Percentiles rank a stretch among this genome's conserved stretches.
These are phyloP conservation scores for Sparidentex hasta DNA, from an alignment of 2,797 vertebrate genomes.

Conservation along the genomic window DNA sequence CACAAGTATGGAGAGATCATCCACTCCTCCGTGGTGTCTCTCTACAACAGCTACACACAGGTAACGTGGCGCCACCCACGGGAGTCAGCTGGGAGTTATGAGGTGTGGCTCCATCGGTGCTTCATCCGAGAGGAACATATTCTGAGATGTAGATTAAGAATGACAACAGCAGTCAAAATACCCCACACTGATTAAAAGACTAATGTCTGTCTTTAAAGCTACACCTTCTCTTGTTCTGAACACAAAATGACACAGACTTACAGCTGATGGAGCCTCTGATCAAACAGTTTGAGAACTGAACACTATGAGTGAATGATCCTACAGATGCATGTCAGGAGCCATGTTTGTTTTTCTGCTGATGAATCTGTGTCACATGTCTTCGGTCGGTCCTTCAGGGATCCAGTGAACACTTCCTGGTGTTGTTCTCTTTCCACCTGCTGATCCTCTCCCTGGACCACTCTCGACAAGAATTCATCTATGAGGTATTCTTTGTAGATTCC, in stretches of 20 bases:
- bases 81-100: background rate
- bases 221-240: background rate
- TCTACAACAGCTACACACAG: slow-evolving; percentile 82
- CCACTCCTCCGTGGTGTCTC: slow-evolving; percentile 85
- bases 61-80: slow-evolving; percentile 61
- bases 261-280: background rate
- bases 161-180: background rate
- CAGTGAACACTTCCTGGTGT: slow-evolving; percentile 84
- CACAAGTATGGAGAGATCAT: slow-evolving; percentile 87
- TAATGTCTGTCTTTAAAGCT: background rate
- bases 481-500: slow-evolving; percentile 73
- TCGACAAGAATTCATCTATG: slow-evolving; percentile 83
- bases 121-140: background rate
- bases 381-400: slow-evolving; percentile 78
- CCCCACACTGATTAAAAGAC: background rate
- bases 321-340: too few relatives aligned
- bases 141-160: background rate
- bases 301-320: background rate
- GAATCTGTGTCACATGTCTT: background rate
- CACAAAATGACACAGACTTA: background rate
- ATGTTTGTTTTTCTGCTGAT: background rate
- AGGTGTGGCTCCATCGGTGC: background rate
- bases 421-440: slow-evolving; percentile 89
- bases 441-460: slow-evolving; percentile 87
- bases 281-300: background rate